A percentile compares a stretch with the other conserved stretches of the same genome.
Evolutionary conservation across 1,140 invertebrate genomes (phyloP).

Genomic region (Brachionus asplanchnoidis): DNA sequence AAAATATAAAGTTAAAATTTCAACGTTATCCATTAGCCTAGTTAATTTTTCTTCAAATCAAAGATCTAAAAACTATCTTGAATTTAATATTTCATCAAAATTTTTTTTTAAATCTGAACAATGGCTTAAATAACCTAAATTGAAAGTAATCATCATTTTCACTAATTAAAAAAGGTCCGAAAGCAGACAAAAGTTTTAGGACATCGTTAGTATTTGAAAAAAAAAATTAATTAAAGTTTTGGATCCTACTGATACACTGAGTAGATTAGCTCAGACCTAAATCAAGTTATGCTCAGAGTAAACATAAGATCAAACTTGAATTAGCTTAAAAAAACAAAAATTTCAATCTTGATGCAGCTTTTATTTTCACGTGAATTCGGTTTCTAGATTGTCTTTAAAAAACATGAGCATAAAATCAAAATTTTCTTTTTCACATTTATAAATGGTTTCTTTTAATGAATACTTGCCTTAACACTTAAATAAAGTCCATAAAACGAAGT

Average conservation of each 20-base stretch:
- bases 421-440: not conserved
- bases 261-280: not conserved
- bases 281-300: not conserved
- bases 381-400: not conserved
- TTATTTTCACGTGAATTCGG: not conserved
- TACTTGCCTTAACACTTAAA: not conserved
- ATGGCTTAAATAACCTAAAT: not conserved
- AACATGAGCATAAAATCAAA: not conserved
- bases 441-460: not conserved
- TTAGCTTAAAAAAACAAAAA: not conserved
- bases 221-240: not conserved
- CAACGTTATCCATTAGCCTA: not conserved
- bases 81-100: not conserved
- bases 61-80: not conserved
- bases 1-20: not conserved
- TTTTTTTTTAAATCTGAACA: not conserved
- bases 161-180: not conserved
- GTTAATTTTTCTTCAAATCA: not conserved
- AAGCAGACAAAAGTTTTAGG: not conserved
- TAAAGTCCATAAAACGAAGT: not conserved
- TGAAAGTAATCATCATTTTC: not conserved
- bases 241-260: not conserved
- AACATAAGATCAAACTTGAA: not conserved
- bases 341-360: not conserved
- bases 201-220: not conserved